Conservation (phyloP, 2,113 vertebrate species). For the Sapayoa aenigma region DNA sequence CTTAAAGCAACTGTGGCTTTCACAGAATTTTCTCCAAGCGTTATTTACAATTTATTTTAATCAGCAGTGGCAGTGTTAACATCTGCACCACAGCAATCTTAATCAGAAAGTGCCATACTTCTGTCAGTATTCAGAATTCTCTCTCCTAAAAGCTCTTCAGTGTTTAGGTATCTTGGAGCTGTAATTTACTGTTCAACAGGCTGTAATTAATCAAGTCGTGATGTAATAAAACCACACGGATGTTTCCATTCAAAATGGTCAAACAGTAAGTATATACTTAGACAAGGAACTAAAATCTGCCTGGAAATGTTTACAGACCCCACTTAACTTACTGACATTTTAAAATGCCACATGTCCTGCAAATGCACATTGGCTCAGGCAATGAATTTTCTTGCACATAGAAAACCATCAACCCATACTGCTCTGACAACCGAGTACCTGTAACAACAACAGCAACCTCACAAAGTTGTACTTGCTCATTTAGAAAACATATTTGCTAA, state of each 20-base stretch:
- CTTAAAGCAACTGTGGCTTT: background rate
- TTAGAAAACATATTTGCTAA: background rate
- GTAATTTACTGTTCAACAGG: background rate
- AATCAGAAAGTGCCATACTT: background rate
- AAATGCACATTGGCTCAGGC: background rate
- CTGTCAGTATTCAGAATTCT: background rate
- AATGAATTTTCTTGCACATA: background rate
- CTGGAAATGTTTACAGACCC: conserved; percentile 10
- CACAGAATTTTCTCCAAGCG: background rate
- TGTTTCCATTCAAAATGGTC: background rate
- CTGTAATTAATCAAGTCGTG: background rate
- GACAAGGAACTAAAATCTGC: background rate
- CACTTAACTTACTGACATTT: conserved; percentile 31
- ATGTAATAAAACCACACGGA: background rate
- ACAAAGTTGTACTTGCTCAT: background rate
- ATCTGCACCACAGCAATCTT: background rate
- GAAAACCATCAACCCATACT: background rate
- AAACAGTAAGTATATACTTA: background rate
- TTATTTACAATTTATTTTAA: background rate
- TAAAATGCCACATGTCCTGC: background rate
- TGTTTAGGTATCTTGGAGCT: background rate
- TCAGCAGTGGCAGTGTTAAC: background rate
- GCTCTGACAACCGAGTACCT: background rate
- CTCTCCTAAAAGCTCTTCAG: background rate
- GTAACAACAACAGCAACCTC: background rate